phyloP scores from a whole-genome alignment of 2,113 vertebrate genomes.

The Hemibagrus wyckioides region DNA sequence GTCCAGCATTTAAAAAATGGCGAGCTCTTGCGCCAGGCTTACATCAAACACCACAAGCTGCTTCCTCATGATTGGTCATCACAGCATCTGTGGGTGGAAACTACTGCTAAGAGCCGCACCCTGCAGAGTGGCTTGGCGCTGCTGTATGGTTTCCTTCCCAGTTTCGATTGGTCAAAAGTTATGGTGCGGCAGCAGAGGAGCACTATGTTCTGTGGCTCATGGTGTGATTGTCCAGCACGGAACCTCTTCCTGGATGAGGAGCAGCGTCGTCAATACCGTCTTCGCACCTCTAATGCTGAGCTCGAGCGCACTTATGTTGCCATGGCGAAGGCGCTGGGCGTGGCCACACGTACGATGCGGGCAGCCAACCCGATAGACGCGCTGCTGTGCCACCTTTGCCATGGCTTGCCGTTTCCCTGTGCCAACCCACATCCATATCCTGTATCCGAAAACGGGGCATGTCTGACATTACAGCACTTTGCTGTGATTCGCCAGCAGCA shows the following conservation, averaged over 20 bases:
- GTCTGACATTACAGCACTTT: slow-evolving; percentile 86
- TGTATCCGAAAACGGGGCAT: slow-evolving; percentile 62
- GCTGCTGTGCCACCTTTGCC: slow-evolving; percentile 91
- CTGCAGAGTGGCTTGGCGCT: slow-evolving; percentile 90
- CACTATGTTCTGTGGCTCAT: slow-evolving; percentile 87
- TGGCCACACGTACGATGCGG: slow-evolving; percentile 84
- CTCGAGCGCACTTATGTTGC: slow-evolving; percentile 85
- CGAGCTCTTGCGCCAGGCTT: slow-evolving; percentile 83
- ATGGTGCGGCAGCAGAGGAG: slow-evolving; percentile 88
- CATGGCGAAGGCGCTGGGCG: slow-evolving; percentile 85
- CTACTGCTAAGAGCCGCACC: slow-evolving; percentile 91
- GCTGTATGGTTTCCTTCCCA: slow-evolving; percentile 85
- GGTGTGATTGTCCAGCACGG: slow-evolving; percentile 88
- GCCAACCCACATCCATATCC: slow-evolving; percentile 51
- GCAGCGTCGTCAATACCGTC: slow-evolving; percentile 87
- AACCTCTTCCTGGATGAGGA: slow-evolving; percentile 90
- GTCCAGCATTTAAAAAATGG: slow-evolving; percentile 92
- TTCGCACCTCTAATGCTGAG: slow-evolving; percentile 77
- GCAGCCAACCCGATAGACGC: slow-evolving; percentile 94
- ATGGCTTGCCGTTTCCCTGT: slow-evolving; percentile 89
- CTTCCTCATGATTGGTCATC: slow-evolving; percentile 78
- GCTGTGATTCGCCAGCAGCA: slow-evolving; percentile 90
- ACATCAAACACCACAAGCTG: slow-evolving; percentile 82
- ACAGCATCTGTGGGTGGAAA: slow-evolving; percentile 89
- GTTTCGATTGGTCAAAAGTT: slow-evolving; percentile 88